Evolutionary conservation across 2,888 invertebrate genomes (phyloP), one percentile per base, ranked within the genome.

Genomic region (Calliopum simillimum): DNA sequence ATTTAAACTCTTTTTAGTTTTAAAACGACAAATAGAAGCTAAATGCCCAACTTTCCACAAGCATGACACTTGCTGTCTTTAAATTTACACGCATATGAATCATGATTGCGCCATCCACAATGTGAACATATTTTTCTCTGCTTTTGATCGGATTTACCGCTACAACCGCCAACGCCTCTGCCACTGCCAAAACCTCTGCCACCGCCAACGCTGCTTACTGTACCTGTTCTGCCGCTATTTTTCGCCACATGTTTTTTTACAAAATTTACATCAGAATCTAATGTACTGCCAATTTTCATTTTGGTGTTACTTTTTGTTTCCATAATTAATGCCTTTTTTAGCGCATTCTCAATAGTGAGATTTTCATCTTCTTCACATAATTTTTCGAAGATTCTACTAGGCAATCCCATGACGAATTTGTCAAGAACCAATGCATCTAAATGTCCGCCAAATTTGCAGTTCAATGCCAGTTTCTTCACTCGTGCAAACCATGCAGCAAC

Each of bases 81-180:
- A 33, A 25, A 61, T 46, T 43, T n/a, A 21, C 53, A 65, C 2
- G 6, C 33, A 6, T 51, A 12, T 25, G 65, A 43, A 16, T 14
- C n/a, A 25, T 66, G 65, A 6, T 66, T 66, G 4, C 65, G 43
- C 55, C 65, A 66, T 8, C 53, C 65, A 33, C 65, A 66, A 55
- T 62, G 62, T 25, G 13, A 19, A n/a, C 58, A 58, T 13, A 11
- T 1, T 5, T 49, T 49, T 49, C n/a, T n/a, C n/a, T n/a, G n/a
- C n/a, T n/a, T n/a, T 13, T 44, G n/a, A n/a, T n/a, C n/a, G n/a
- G n/a, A n/a, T n/a, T n/a, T n/a, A n/a, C n/a, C n/a, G n/a, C n/a
- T n/a, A n/a, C n/a, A n/a, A n/a, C n/a, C n/a, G 67, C 16, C 63
- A 44, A 4, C 19, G 14, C 62, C 62, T 3, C 61, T 46, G 13